These are phyloP conservation scores for Synanthedon myopaeformis DNA, from an alignment of 2,888 invertebrate genomes.

Conservation along the genomic window DNA sequence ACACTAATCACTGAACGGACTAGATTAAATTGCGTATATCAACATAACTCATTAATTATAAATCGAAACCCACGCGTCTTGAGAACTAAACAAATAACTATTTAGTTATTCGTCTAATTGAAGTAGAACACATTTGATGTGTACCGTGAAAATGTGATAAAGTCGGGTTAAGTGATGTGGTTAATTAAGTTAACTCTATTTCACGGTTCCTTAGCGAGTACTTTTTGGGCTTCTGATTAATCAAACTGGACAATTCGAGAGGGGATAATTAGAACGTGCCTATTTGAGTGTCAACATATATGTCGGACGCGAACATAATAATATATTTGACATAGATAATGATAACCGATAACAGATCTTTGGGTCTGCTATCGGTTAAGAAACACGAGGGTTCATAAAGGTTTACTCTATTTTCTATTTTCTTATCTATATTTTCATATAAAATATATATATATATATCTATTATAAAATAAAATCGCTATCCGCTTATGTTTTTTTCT, in stretches of 20 bases:
- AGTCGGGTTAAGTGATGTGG: conserved; percentile 21
- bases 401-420: no score
- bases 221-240: conserved; percentile 13
- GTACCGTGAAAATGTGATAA: conserved; percentile 18
- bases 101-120: conserved; percentile 17
- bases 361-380: no score
- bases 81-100: conserved; percentile 1
- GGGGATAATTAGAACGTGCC: conserved; percentile 9
- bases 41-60: conserved; percentile 5
- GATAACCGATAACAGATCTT: no score
- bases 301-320: no score
- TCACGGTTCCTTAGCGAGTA: conserved; percentile 23
- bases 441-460: no score
- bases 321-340: no score
- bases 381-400: no score
- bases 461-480: no score
- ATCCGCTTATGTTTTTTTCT: no score
- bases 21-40: background rate
- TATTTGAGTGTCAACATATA: background rate
- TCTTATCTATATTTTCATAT: no score
- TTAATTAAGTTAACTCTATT: conserved; percentile 27
- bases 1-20: background rate
- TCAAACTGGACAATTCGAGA: conserved; percentile 17
- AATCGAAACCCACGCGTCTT: conserved; percentile 14
- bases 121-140: conserved; percentile 13